Conservation (phyloP, 2,113 vertebrate genomes). For the Sakesphorus luctuosus region DNA sequence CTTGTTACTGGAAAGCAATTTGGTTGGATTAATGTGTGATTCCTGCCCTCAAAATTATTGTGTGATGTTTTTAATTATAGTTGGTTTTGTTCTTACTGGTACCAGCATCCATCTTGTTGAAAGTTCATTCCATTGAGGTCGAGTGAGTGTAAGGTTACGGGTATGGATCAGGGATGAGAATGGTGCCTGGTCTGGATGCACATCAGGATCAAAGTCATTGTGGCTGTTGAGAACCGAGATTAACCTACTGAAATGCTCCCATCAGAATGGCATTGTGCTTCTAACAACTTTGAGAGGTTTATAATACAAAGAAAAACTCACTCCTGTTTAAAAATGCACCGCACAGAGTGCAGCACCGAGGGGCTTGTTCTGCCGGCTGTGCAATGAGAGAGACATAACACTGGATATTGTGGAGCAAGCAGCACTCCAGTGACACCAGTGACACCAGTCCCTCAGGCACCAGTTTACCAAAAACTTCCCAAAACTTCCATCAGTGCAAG, state of each 20-base stretch:
- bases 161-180: neutral
- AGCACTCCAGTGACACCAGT: neutral
- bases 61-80: slow-evolving; percentile 21
- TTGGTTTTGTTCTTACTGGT: neutral
- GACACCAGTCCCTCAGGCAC: neutral
- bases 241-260: fast-evolving
- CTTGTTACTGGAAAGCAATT: neutral
- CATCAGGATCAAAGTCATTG: neutral
- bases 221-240: neutral
- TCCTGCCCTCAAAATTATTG: neutral
- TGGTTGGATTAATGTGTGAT: neutral
- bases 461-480: neutral
- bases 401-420: neutral
- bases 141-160: neutral
- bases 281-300: neutral
- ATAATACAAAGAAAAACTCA: neutral
- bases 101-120: neutral
- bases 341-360: neutral
- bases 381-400: fast-evolving
- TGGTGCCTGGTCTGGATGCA: neutral
- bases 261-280: neutral
- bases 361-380: neutral
- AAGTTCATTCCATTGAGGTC: neutral
- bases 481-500: neutral
- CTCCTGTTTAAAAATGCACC: neutral